phyloP scores from a whole-genome alignment of 1,140 invertebrate genomes.

The Leptestheria dahalacensis region DNA sequence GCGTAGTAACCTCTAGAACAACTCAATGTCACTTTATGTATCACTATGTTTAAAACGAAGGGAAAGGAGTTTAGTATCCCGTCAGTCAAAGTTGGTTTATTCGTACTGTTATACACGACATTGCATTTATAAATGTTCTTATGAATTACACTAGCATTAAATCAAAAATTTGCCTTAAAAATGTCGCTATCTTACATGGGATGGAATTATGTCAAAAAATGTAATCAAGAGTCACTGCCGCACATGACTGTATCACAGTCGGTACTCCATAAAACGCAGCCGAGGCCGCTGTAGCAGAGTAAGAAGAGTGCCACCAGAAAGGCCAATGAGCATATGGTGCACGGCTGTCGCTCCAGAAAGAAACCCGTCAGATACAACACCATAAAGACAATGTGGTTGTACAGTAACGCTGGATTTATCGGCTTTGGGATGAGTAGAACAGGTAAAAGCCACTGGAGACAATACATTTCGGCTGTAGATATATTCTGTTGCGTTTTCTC shows the following conservation, averaged over 20 bases:
- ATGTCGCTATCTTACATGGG: too few relatives aligned
- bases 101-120: too few relatives aligned
- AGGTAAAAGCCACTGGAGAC: slow-evolving; percentile 93
- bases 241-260: slow-evolving; percentile 55
- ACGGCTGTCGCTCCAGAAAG: slow-evolving; percentile 89
- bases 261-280: slow-evolving; percentile 78
- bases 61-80: too few relatives aligned
- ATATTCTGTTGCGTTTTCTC: too few relatives aligned
- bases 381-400: slow-evolving; percentile 95
- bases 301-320: slow-evolving; percentile 83
- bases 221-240: background rate
- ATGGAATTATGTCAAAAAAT: background rate
- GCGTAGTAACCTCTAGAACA: too few relatives aligned
- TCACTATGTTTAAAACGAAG: too few relatives aligned
- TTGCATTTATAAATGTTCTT: too few relatives aligned
- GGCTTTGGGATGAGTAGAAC: slow-evolving; percentile 94
- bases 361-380: slow-evolving; percentile 71
- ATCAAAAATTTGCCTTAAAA: too few relatives aligned
- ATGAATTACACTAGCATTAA: too few relatives aligned
- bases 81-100: too few relatives aligned
- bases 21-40: too few relatives aligned
- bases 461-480: slow-evolving; percentile 92
- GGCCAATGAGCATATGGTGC: slow-evolving; percentile 86
- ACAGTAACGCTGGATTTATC: slow-evolving; percentile 78
- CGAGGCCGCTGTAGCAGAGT: slow-evolving; percentile 88